These are phyloP conservation scores for Hydrolagus colliei DNA, from an alignment of 2,797 vertebrate species.

Conservation along the genomic window DNA sequence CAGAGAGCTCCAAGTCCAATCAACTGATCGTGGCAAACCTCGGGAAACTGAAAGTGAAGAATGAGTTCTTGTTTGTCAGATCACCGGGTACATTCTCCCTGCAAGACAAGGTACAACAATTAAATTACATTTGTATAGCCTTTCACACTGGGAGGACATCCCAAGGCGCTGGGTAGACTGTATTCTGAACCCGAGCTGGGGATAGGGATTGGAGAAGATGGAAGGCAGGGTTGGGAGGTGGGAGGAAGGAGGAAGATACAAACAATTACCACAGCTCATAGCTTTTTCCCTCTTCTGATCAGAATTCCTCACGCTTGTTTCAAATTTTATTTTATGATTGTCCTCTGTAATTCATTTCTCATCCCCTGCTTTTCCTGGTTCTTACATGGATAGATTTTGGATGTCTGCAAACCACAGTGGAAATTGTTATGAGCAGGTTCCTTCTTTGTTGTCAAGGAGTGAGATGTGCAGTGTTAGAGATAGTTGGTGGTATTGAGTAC, in stretches of 20 bases:
- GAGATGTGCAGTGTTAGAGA: background rate
- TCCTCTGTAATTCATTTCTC: background rate
- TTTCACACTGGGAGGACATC: too few species aligned
- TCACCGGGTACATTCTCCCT: conserved; percentile 77
- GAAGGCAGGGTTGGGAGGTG: too few species aligned
- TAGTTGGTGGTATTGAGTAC: background rate
- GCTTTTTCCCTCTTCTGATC: conserved; percentile 68
- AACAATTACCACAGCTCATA: conserved; percentile 64
- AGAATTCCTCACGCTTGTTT: conserved; percentile 43
- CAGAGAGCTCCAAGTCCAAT: conserved; percentile 81
- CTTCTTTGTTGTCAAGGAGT: too few species aligned
- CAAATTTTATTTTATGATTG: background rate
- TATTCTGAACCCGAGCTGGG: too few species aligned
- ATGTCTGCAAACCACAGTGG: background rate
- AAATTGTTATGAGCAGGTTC: too few species aligned
- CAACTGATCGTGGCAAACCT: conserved; percentile 89
- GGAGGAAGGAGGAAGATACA: too few species aligned
- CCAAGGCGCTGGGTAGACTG: too few species aligned
- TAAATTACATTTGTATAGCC: too few species aligned
- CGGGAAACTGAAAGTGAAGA: conserved; percentile 84
- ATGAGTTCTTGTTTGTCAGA: conserved; percentile 77
- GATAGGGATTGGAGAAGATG: too few species aligned
- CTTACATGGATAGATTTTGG: background rate
- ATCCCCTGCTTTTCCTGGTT: background rate
- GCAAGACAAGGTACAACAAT: conserved; percentile 80